Evolutionary conservation across 1,140 invertebrate genomes (phyloP).

Genomic region (Lycorma delicatula): DNA sequence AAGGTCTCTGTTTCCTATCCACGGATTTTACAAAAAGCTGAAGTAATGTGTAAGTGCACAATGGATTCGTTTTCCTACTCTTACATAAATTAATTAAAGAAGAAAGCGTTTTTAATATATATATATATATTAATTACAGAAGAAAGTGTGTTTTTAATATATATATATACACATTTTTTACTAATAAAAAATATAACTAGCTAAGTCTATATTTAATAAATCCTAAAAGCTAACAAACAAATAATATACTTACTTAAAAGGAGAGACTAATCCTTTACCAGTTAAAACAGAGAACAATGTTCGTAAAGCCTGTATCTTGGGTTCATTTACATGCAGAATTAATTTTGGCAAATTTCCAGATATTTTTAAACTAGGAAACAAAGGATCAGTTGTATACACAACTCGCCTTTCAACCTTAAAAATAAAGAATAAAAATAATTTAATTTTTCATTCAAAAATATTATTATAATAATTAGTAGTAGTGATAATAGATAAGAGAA

Average conservation of each 20-base stretch:
- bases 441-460: no score
- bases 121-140: no score
- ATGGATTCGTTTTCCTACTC: no score
- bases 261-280: slow-evolving; percentile 40
- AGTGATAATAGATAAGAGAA: not conserved
- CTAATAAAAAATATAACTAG: slow-evolving; percentile 1
- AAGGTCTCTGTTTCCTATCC: no score
- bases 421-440: no score
- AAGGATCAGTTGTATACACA: slow-evolving; percentile 72
- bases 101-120: no score
- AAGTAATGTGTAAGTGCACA: no score
- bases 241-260: slow-evolving; percentile 34
- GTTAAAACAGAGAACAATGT: slow-evolving; percentile 40
- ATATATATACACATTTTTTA: no score
- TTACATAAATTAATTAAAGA: no score
- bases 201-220: not conserved
- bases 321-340: slow-evolving; percentile 82
- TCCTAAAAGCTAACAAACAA: no score
- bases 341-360: slow-evolving; percentile 77
- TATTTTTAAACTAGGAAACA: slow-evolving; percentile 72
- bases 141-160: no score
- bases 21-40: no score
- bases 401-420: slow-evolving; percentile 63
- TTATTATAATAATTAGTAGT: not conserved
- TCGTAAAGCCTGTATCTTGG: slow-evolving; percentile 62